Evolutionary conservation across 2,888 invertebrate species (phyloP).

Genomic region (Macaria liturata): DNA sequence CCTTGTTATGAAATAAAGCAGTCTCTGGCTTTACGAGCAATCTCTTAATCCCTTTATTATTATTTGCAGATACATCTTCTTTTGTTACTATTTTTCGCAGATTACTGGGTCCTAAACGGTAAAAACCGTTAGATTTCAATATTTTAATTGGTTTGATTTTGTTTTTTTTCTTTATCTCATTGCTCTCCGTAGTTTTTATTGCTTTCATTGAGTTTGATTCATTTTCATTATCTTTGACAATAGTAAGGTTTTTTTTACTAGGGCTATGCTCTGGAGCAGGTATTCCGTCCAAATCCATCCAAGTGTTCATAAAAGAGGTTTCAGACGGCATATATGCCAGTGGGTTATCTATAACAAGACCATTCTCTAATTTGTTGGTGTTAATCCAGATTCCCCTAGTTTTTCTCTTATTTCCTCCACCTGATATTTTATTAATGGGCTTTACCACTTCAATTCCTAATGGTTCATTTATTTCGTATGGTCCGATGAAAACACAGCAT

Average conservation of each 20-base stretch:
- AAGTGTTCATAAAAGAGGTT: slow-evolving; percentile 21
- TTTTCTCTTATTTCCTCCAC: slow-evolving; percentile 29
- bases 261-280: neutral
- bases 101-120: slow-evolving; percentile 51
- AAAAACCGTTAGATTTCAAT: slow-evolving; percentile 60
- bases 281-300: neutral
- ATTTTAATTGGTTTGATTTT: slow-evolving; percentile 68
- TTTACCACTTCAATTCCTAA: slow-evolving; percentile 67
- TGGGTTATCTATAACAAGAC: slow-evolving; percentile 67
- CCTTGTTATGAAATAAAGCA: neutral
- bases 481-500: slow-evolving; percentile 69
- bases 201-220: too few relatives aligned
- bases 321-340: slow-evolving; percentile 57
- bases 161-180: slow-evolving; percentile 23
- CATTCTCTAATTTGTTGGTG: slow-evolving; percentile 66
- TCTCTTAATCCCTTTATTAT: neutral
- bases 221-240: too few relatives aligned
- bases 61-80: neutral
- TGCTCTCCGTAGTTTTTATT: neutral
- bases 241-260: neutral
- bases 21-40: neutral
- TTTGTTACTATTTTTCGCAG: slow-evolving; percentile 24
- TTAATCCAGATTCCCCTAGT: slow-evolving; percentile 72
- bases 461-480: slow-evolving; percentile 65
- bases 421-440: too few relatives aligned